Conservation (phyloP, 2,888 invertebrate genomes). For the Tiliacea aurago region DNA sequence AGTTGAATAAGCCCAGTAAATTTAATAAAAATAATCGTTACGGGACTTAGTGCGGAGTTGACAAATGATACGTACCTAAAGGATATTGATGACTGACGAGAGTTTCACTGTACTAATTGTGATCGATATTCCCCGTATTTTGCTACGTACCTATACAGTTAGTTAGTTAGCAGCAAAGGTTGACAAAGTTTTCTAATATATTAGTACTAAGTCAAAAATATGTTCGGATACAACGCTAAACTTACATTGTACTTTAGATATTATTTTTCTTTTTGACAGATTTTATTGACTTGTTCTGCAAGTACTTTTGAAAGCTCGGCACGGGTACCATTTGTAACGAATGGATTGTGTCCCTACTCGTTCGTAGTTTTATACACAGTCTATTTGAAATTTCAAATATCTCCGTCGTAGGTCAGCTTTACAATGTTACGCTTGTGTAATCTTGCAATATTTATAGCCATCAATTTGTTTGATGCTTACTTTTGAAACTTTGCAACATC, state of each 20-base stretch:
- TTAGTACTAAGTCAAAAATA: conserved; percentile 46
- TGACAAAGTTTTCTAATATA: conserved; percentile 49
- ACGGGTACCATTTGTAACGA: conserved; percentile 51
- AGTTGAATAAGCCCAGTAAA: conserved; percentile 80
- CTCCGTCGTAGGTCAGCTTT: conserved; percentile 6
- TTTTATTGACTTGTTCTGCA: conserved; percentile 61
- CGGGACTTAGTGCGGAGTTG: conserved; percentile 51
- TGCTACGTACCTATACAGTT: neutral
- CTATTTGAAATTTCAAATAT: conserved; percentile 32
- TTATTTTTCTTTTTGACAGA: conserved; percentile 62
- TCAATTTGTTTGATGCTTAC: conserved; percentile 58
- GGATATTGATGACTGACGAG: conserved; percentile 46
- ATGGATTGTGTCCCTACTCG: conserved; percentile 43
- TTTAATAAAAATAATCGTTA: conserved; percentile 83
- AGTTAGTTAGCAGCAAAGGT: conserved; percentile 21
- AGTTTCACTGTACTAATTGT: conserved; percentile 33
- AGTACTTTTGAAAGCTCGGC: conserved; percentile 55
- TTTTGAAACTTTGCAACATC: conserved; percentile 57
- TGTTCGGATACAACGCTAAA: conserved; percentile 52
- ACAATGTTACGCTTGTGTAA: conserved; percentile 45
- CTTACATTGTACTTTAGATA: conserved; percentile 59
- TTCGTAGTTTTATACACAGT: conserved; percentile 45
- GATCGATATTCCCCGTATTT: conserved; percentile 30
- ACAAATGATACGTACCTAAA: conserved; percentile 46
- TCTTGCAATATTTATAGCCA: conserved; percentile 54